These are phyloP conservation scores for Drosophila seclusa DNA, from an alignment of 2,888 invertebrate species.

Conservation along the genomic window DNA sequence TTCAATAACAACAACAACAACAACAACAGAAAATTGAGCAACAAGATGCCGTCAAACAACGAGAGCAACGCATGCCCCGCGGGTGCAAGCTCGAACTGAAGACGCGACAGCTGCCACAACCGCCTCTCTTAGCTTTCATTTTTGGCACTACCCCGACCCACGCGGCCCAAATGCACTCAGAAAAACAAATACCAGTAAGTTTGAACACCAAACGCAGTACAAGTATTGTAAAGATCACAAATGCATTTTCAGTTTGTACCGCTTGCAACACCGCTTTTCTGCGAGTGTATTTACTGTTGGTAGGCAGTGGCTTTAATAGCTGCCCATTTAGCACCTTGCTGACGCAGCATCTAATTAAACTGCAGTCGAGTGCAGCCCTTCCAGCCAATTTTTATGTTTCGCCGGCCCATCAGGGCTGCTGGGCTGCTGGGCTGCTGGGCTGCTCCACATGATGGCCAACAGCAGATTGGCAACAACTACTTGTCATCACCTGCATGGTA, in stretches of 20 bases:
- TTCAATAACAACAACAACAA: conserved; percentile 24
- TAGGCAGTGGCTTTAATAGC: conserved; percentile 68
- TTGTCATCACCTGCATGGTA: conserved; percentile 28
- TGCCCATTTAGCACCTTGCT: conserved; percentile 84
- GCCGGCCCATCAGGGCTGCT: conserved; percentile 49
- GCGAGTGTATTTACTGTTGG: conserved; percentile 2
- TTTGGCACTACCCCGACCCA: conserved; percentile 67
- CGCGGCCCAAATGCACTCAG: conserved; percentile 58
- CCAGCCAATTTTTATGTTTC: conserved; percentile 71
- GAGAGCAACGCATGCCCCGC: conserved; percentile 76
- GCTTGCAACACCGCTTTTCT: not conserved
- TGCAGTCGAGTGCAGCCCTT: conserved; percentile 30
- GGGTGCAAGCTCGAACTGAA: conserved; percentile 38
- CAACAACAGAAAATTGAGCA: conserved; percentile 49
- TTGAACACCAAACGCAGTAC: not conserved
- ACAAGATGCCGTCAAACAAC: conserved; percentile 59
- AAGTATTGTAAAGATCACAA: not conserved
- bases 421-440: conserved; percentile 30
- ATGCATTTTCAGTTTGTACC: not conserved
- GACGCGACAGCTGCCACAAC: conserved; percentile 63
- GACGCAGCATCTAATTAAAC: conserved; percentile 84
- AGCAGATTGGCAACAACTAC: conserved; percentile 21
- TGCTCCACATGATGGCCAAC: conserved; percentile 29
- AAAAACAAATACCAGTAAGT: not conserved
- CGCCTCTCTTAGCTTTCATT: conserved; percentile 67